These are phyloP conservation scores for Chaetodon auriga DNA, from an alignment of 2,113 vertebrate genomes.

Conservation along the genomic window DNA sequence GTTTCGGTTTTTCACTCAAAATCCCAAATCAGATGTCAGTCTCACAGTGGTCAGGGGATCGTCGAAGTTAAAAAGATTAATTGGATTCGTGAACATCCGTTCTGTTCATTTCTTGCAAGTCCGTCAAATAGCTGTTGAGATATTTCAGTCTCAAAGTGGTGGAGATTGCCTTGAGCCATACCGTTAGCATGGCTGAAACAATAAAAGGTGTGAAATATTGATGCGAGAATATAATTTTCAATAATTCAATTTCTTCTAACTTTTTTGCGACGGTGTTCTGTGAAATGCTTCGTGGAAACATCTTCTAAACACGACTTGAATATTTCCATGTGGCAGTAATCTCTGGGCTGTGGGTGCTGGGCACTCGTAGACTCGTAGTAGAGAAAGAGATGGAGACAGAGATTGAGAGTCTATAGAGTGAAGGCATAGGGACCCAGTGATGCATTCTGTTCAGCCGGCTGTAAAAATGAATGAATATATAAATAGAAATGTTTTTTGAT, in stretches of 20 bases:
- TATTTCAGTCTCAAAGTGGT: neutral
- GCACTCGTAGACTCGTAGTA: neutral
- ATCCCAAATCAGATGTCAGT: no score
- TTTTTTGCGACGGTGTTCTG: neutral
- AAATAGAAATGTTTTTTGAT: conserved; percentile 61
- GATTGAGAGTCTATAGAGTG: conserved; percentile 49
- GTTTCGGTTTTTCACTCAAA: neutral
- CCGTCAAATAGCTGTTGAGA: neutral
- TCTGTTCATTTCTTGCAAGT: neutral
- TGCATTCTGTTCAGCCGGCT: conserved; percentile 51
- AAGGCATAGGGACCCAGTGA: conserved; percentile 28
- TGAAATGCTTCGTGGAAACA: neutral
- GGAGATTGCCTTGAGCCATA: no score
- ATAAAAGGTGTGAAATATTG: neutral
- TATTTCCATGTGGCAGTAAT: conserved; percentile 5
- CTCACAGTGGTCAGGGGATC: neutral
- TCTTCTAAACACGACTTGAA: neutral
- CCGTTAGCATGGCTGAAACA: no score
- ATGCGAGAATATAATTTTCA: neutral
- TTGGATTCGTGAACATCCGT: neutral
- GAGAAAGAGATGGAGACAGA: conserved; percentile 31
- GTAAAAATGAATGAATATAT: conserved; percentile 67
- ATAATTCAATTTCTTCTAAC: neutral
- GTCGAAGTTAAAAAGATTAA: neutral
- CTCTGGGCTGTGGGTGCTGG: conserved; percentile 8